Evolutionary conservation across 2,113 vertebrate species (phyloP).

Genomic region (Tupaia tana): DNA sequence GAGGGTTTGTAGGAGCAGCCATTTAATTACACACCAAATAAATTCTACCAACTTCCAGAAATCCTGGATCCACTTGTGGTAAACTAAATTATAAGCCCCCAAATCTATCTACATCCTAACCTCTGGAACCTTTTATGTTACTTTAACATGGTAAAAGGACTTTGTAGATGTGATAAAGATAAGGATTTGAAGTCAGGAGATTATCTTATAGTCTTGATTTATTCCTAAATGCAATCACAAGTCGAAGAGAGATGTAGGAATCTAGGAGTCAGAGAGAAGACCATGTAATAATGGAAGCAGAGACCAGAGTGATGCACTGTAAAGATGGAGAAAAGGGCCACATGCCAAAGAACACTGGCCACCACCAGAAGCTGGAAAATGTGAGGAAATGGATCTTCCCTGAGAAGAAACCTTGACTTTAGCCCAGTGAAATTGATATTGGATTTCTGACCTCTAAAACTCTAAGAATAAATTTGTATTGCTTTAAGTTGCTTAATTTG

Average conservation of each 20-base stretch:
- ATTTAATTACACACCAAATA: neutral
- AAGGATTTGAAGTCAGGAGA: neutral
- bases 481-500: neutral
- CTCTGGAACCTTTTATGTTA: neutral
- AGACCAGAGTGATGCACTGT: neutral
- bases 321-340: neutral
- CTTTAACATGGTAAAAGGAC: neutral
- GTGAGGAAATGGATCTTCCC: neutral
- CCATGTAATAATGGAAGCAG: neutral
- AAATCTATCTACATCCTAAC: neutral
- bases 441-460: neutral
- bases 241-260: neutral
- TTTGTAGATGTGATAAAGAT: neutral
- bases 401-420: neutral
- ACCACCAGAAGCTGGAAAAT: neutral
- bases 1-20: neutral
- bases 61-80: neutral
- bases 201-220: neutral
- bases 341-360: neutral
- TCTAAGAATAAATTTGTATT: neutral
- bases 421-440: neutral
- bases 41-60: constrained; percentile 8
- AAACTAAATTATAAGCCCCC: neutral
- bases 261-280: neutral
- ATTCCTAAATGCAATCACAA: neutral